Conservation (phyloP, 2,113 vertebrate genomes). For the Sminthopsis crassicaudata region DNA sequence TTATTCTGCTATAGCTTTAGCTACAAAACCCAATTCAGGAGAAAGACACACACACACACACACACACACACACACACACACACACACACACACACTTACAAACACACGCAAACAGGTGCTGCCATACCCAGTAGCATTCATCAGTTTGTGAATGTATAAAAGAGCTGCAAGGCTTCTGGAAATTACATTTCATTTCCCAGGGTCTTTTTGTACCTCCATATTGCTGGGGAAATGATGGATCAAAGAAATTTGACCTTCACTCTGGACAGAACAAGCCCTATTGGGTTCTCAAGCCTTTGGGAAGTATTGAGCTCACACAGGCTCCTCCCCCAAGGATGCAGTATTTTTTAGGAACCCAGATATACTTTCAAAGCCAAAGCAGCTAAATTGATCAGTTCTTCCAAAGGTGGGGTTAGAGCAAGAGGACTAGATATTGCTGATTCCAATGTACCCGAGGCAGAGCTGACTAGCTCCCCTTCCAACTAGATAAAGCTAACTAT, state of each 20-base stretch:
- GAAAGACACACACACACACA: not conserved
- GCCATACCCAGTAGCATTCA: not conserved
- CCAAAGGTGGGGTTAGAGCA: not conserved
- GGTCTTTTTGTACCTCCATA: not conserved
- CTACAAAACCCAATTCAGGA: not conserved
- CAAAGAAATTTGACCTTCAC: not conserved
- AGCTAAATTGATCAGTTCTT: not conserved
- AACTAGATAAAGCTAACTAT: not conserved
- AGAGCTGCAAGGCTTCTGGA: not conserved
- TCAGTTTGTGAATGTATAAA: not conserved
- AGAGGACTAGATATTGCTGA: not conserved
- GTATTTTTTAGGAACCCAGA: not conserved
- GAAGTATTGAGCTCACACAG: not conserved
- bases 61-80: not conserved
- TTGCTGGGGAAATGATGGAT: not conserved
- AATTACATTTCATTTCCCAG: not conserved
- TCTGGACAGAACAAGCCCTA: not conserved
- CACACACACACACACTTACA: not conserved
- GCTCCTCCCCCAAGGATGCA: not conserved
- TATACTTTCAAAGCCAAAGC: not conserved
- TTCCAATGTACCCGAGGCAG: not conserved
- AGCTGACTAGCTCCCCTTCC: not conserved
- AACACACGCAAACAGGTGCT: not conserved
- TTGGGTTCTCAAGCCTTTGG: not conserved
- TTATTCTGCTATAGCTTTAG: not conserved